Base-by-base conservation (phyloP, 2,888 invertebrate species). In the Dynastes hyllus region DNA sequence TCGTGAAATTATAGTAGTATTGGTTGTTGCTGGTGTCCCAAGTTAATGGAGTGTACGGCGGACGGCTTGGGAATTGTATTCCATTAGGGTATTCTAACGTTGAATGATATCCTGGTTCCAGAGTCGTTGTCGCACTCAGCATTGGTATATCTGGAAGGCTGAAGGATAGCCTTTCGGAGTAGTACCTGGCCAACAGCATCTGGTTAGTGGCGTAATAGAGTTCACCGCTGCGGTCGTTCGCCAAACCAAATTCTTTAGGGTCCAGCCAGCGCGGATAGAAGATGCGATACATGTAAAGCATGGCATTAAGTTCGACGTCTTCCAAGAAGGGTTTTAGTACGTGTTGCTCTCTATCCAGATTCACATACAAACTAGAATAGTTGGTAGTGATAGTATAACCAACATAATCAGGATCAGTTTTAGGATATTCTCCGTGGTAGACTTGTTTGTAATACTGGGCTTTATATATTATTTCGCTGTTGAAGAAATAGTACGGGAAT, bases 401-500 rank as follows among this genome's bases (percentile, higher is more conserved):
- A 63, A 90, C 86, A 4, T 27, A 78, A 50, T 67, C 55, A 13
- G 22, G 16, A 37, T 40, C 65, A 16, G 29, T 13, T 58, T 22
- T 58, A 22, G 77, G 73, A 69, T 81, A 77, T 63, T 84, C 87
- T 79, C 88, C 89, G 58, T 90, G 89, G 40, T 88, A 89, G 85
- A 91, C 89, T 86, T 93, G 91, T 86, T 91, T 91, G 85, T 93
- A 90, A 87, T 92, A 90, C 84, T 93, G 92, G 3, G 93, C 94
- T 79, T 93, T 90, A 63, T 92, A 91, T 87, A 95, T 92, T 80
- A 94, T 91, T 85, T 94, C 92, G 78, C 91, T 90, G 85, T 93
- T 93, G 87, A 93, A 91, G 91, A 94, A 95, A 88, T 91, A 92
- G 82, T 93, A 92, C 0, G 95, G 95, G 87, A 93, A 91, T 81